These are phyloP conservation scores for Riparia riparia DNA, from an alignment of 2,113 vertebrate species.

Conservation along the genomic window DNA sequence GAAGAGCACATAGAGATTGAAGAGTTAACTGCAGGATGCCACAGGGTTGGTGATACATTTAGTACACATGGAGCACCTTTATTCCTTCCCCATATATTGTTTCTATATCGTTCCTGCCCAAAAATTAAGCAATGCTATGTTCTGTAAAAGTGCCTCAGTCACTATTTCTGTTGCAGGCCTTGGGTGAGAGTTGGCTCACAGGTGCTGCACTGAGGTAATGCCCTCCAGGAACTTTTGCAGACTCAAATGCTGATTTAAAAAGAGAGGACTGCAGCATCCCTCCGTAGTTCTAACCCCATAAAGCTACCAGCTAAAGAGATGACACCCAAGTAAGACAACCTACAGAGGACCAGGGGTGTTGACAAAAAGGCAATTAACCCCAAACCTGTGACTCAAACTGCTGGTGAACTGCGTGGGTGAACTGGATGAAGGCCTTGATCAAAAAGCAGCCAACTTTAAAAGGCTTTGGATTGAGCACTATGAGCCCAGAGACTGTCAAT, in stretches of 20 bases:
- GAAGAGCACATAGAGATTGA: not conserved
- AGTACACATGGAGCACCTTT: not conserved
- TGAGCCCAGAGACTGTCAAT: slow-evolving; percentile 24
- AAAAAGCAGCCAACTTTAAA: slow-evolving; percentile 4
- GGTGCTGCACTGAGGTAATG: not conserved
- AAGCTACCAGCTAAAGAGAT: not conserved
- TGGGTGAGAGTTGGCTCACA: not conserved
- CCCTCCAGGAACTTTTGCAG: not conserved
- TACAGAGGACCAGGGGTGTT: not conserved
- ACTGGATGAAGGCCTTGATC: not conserved
- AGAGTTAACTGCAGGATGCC: not conserved
- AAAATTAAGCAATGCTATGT: not conserved
- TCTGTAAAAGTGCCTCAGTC: not conserved
- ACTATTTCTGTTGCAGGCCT: not conserved
- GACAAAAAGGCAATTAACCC: slow-evolving; percentile 55
- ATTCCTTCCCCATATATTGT: not conserved
- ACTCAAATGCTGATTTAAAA: not conserved
- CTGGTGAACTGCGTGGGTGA: not conserved
- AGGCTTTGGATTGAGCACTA: not conserved
- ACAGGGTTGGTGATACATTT: not conserved
- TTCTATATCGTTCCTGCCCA: not conserved
- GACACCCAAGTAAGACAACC: not conserved
- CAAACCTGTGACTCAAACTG: slow-evolving; percentile 7
- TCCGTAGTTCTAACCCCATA: not conserved
- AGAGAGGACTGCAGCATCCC: not conserved